Percentiles rank a stretch among this genome's conserved stretches.
These are phyloP conservation scores for Phytoseiulus persimilis DNA, from an alignment of 2,888 invertebrate genomes.

Conservation along the genomic window DNA sequence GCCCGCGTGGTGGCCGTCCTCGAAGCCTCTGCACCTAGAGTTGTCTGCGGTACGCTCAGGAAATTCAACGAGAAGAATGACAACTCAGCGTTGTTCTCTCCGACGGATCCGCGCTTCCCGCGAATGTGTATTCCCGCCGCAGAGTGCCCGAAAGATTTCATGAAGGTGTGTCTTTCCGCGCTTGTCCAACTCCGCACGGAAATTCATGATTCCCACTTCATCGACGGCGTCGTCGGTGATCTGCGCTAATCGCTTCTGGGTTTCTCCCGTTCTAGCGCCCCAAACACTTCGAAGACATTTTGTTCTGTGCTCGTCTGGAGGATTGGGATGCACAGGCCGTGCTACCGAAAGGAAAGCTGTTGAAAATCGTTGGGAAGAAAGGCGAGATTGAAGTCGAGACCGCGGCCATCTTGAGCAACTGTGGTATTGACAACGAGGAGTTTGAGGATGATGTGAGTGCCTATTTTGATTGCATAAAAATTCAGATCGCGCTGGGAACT, in stretches of 20 bases:
- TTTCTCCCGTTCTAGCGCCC: not conserved
- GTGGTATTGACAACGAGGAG: slow-evolving; percentile 65
- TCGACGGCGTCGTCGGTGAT: not conserved
- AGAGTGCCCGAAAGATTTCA: not conserved
- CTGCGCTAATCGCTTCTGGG: too few relatives aligned
- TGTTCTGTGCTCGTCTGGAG: slow-evolving; percentile 14
- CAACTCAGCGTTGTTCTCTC: not conserved
- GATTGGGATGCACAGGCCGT: slow-evolving; percentile 41
- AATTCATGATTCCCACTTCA: not conserved
- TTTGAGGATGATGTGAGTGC: slow-evolving; percentile 60
- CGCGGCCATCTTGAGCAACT: slow-evolving; percentile 68
- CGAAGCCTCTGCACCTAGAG: slow-evolving; percentile 20
- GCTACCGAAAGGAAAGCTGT: slow-evolving; percentile 53
- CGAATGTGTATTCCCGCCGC: slow-evolving; percentile 15
- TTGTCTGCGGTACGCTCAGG: slow-evolving; percentile 14
- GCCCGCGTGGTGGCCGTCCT: slow-evolving; percentile 49
- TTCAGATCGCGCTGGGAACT: too few relatives aligned
- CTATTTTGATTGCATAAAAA: too few relatives aligned
- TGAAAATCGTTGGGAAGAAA: slow-evolving; percentile 63
- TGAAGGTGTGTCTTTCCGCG: not conserved
- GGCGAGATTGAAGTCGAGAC: slow-evolving; percentile 71
- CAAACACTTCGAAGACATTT: not conserved
- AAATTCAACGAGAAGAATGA: not conserved
- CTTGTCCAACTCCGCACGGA: too few relatives aligned
- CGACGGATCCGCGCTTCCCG: slow-evolving; percentile 7